Percentiles rank a stretch among this genome's conserved stretches.
Evolutionary conservation across 2,113 vertebrate genomes (phyloP).

Genomic region (Crotophaga sulcirostris): DNA sequence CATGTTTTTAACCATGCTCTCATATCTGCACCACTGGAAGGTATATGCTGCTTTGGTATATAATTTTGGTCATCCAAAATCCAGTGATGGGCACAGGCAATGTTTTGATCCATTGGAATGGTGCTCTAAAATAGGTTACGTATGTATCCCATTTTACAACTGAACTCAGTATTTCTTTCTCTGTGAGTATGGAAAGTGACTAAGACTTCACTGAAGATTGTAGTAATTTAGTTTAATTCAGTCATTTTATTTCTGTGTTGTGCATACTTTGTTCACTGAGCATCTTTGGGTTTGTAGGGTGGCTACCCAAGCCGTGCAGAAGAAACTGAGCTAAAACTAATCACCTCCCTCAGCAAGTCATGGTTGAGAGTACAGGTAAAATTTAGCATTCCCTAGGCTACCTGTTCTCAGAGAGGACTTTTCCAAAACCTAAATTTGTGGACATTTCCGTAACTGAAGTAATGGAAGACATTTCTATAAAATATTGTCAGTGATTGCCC

Average conservation of each 20-base stretch:
- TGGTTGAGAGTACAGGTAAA: neutral
- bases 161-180: neutral
- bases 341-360: neutral
- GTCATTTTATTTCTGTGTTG: neutral
- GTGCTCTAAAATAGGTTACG: constrained; percentile 19
- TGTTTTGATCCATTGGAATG: constrained; percentile 53
- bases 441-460: neutral
- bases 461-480: neutral
- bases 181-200: neutral
- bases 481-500: neutral
- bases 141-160: neutral
- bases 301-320: neutral
- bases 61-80: constrained; percentile 61
- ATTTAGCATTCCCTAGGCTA: neutral
- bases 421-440: neutral
- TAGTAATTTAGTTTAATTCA: neutral
- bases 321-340: constrained; percentile 4
- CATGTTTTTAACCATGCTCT: constrained; percentile 60
- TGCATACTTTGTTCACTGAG: neutral
- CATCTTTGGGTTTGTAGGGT: neutral
- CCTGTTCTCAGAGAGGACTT: neutral
- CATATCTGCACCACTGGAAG: constrained; percentile 13
- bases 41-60: neutral
- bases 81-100: constrained; percentile 20
- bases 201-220: neutral